Evolutionary conservation across 2,113 vertebrate genomes (phyloP), one percentile per base, ranked within the genome.

Genomic region (Sprattus sprattus): DNA sequence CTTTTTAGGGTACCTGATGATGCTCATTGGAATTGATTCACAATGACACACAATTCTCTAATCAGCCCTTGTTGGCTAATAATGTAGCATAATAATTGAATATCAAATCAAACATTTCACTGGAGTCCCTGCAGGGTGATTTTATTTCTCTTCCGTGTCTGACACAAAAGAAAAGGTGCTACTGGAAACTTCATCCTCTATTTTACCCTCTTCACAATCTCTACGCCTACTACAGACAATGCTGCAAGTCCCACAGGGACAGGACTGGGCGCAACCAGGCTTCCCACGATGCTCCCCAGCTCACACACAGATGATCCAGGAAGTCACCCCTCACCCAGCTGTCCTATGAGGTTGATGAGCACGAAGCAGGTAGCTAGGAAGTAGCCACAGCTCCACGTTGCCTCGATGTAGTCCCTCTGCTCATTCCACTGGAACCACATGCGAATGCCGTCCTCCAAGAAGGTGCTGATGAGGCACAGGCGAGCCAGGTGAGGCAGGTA

Each of bases 401-500:
- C 95, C 54, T 99, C 96, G 0, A 99, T 99, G 95, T 99, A 99
- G 90, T 99, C 98, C 11, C 97, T 94, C 95, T 99, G 98, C 84
- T 99, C 98, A 0, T 96, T 93, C 98, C 98, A 99, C 96, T 99
- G 98, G 94, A 99, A 96, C 98, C 98, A 99, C 98, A 99, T 99
- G 88, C 98, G 97, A 90, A 99, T 97, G 86, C 98, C 98, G 0
- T 99, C 98, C 93, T 99, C 98, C 91, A 99, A 95, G 93, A 99
- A 99, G 88, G 98, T 99, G 95, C 97, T 99, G 95, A 98, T 99
- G 3, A 99, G 95, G 94, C 98, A 99, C 16, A 99, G 96, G 1
- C 96, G 97, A 0, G 98, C 98, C 94, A 99, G 91, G 49, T 99
- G 98, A 0, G 98, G 98, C 45, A 99, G 96, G 93, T 99, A 99